phyloP scores from a whole-genome alignment of 2,888 invertebrate species.

The Limnephilus auricula region DNA sequence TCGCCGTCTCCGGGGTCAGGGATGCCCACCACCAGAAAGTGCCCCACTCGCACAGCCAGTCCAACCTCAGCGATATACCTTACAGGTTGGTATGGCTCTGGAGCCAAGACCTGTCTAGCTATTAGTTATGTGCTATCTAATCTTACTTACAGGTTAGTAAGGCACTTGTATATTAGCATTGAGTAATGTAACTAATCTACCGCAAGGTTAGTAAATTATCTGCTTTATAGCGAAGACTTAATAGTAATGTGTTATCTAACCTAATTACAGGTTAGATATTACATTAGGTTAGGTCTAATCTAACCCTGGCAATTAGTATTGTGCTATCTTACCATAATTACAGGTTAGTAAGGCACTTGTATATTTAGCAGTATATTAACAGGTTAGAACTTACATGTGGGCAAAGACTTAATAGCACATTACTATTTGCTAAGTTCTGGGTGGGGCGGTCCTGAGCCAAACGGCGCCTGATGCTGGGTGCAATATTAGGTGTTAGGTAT shows the following conservation, averaged over 20 bases:
- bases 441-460: no score
- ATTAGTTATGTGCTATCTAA: not conserved
- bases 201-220: not conserved
- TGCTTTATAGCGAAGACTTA: not conserved
- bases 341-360: not conserved
- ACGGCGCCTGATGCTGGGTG: no score
- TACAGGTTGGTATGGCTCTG: conserved; percentile 80
- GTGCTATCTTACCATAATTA: not conserved
- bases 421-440: no score
- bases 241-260: not conserved
- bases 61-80: conserved; percentile 91
- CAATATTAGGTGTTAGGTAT: no score
- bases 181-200: not conserved
- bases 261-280: not conserved
- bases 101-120: not conserved
- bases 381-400: not conserved
- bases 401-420: not conserved
- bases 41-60: conserved; percentile 93
- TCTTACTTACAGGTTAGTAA: not conserved
- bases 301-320: no score
- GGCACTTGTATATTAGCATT: not conserved
- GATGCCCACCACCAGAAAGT: conserved; percentile 80
- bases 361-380: not conserved
- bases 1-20: conserved; percentile 85
- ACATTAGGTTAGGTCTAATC: no score